Evolutionary conservation across 2,888 invertebrate genomes (phyloP), one percentile per base, ranked within the genome.

Genomic region (Acholoe squamosa): DNA sequence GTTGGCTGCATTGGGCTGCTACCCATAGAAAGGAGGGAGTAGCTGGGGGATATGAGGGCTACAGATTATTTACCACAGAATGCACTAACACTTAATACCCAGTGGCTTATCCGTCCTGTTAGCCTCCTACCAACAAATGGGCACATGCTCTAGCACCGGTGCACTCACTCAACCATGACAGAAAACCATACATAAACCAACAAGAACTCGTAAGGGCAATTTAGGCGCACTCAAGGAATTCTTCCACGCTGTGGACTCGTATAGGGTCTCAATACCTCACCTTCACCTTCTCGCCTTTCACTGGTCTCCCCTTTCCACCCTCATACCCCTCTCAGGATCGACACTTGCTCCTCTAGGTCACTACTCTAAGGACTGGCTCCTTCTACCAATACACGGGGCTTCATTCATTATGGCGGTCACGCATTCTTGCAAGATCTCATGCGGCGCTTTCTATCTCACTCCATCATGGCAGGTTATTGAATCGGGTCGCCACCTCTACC

Each of bases 401-500:
- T 71, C 71, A 71, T 71, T 71, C 71, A 71, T 71, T 71, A 71
- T 28, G n/a, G 14, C 31, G 25, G 71, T 71, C 71, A 71, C 71
- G 71, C 25, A 28, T 25, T 71, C 71, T 71, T 28, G 16, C 71
- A 25, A 71, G 71, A 71, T 71, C 31, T 71, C 71, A 28, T 71
- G 71, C 71, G 14, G n/a, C 3, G 14, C 25, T 71, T 28, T 71
- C 71, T 71, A 71, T 71, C 71, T 71, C 71, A 71, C 71, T 71
- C 71, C 71, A 71, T 71, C 71, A 71, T 25, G 14, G 71, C 7
- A 10, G 43, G 71, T 28, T 71, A 71, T 71, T 71, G 71, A 71
- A 25, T 28, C 25, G 25, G 28, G 28, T 28, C 25, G 28, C 25
- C 71, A 25, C n/a, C 14, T 25, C 71, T 28, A 71, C 71, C 71